Percentiles rank a stretch among this genome's conserved stretches.
Evolutionary conservation across 1,140 invertebrate genomes (phyloP).

Genomic region (Euschistus heros): DNA sequence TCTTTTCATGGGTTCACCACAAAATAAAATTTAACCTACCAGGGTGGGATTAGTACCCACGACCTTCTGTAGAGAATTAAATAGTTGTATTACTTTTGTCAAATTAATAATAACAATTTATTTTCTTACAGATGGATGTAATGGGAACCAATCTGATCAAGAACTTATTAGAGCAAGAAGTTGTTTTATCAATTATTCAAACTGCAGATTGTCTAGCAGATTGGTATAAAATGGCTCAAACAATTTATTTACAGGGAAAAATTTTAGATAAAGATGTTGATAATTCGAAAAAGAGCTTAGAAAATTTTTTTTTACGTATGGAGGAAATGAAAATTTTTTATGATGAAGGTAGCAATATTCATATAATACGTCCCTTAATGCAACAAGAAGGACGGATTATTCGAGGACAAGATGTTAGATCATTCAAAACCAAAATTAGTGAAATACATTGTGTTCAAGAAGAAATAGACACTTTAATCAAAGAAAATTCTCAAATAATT

Average conservation of each 20-base stretch:
- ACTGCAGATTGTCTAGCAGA: conserved; percentile 62
- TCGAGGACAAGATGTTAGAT: conserved; percentile 20
- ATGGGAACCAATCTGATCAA: conserved; percentile 52
- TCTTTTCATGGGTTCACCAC: too few species aligned
- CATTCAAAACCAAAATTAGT: conserved; percentile 31
- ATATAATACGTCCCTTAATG: conserved; percentile 18
- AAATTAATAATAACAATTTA: background rate
- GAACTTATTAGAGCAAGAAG: conserved; percentile 50
- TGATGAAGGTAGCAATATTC: conserved; percentile 28
- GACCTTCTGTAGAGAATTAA: too few species aligned
- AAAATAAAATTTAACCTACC: too few species aligned
- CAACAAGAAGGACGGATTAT: conserved; percentile 19
- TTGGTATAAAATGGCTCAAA: conserved; percentile 77
- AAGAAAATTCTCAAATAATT: conserved; percentile 38
- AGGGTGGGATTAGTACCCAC: too few species aligned
- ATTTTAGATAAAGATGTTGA: conserved; percentile 63
- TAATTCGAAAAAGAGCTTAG: conserved; percentile 39
- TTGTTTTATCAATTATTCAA: conserved; percentile 50
- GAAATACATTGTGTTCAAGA: too few species aligned
- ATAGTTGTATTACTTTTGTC: too few species aligned
- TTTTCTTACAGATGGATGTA: conserved; percentile 47
- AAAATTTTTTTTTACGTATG: conserved; percentile 31
- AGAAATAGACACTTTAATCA: conserved; percentile 30
- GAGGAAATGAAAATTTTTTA: conserved; percentile 29
- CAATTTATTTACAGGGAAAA: conserved; percentile 57